Evolutionary conservation across 2,797 vertebrate species (phyloP).

Genomic region (Tolypeutes matacus): DNA sequence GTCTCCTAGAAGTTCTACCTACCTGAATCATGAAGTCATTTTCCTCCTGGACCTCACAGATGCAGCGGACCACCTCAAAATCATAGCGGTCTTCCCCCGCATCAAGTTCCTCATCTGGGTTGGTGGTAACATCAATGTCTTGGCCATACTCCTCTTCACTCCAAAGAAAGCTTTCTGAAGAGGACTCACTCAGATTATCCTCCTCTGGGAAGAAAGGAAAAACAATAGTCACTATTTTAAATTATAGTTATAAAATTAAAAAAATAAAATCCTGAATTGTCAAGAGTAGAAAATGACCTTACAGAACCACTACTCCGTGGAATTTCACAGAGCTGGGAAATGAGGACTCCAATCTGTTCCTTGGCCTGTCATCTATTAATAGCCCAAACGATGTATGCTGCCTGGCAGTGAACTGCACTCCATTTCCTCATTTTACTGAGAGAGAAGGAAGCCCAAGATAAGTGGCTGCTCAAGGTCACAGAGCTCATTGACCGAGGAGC

Average conservation of each 20-base stretch:
- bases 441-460: not conserved
- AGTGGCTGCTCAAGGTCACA: not conserved
- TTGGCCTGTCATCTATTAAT: slow-evolving; percentile 32
- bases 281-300: not conserved
- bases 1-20: slow-evolving; percentile 63
- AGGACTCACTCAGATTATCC: slow-evolving; percentile 96
- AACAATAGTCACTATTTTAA: slow-evolving; percentile 57
- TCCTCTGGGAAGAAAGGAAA: slow-evolving; percentile 89
- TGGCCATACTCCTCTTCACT: slow-evolving; percentile 94
- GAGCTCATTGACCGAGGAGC: not conserved
- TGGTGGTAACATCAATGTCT: slow-evolving; percentile 92
- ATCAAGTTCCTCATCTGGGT: slow-evolving; percentile 91
- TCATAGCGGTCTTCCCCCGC: slow-evolving; percentile 88
- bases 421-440: slow-evolving; percentile 12
- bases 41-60: slow-evolving; percentile 98
- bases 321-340: slow-evolving; percentile 4
- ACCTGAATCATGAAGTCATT: slow-evolving; percentile 99
- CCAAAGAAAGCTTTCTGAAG: slow-evolving; percentile 95
- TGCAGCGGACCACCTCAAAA: slow-evolving; percentile 95
- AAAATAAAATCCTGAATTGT: not conserved
- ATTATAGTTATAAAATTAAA: not conserved
- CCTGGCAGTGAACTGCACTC: not conserved
- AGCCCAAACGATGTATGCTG: not conserved
- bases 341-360: not conserved
- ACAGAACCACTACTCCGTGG: not conserved